Evolutionary conservation across 2,888 invertebrate species (phyloP), one percentile per base, ranked within the genome.

Genomic region (Rhamnusium bicolor): DNA sequence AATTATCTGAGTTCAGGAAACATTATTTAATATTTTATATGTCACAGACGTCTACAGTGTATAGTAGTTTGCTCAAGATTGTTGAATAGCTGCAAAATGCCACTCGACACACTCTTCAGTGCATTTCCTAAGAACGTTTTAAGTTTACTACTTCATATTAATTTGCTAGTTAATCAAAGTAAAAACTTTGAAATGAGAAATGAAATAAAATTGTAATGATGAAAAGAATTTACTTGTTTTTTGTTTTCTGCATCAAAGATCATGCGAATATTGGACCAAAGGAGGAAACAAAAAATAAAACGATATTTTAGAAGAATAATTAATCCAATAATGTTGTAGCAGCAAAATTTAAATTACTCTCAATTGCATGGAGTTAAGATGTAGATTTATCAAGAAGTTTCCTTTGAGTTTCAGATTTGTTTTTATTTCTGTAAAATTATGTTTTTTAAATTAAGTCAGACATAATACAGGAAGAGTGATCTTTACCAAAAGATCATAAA

Each of bases 291-390:
- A 69, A 69, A 69, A 49, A 29, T 60, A 40, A 61, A 51, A 29
- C 16, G 69, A 10, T 24, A 32, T 61, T 61, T 69, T 16, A 61
- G 54, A 40, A 14, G 53, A 62, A 51, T 60, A 61, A 69, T 69
- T 69, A 69, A 69, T 69, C 69, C 61, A 69, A 62, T 69, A 69
- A 69, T 3, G 49, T 32, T 49, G 10, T 61, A 54, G 61, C 61
- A 24, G 69, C 51, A 61, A 60, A 61, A 69, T 62, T 69, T 53
- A 60, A 69, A 61, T 61, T 54, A 32, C 62, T 21, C 53, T 19
- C 40, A 47, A 69, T 51, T 60, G 51, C 14, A 51, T 40, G 21
- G 40, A 40, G 40, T 40, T 40, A 40, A 40, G 40, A 40, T n/a
- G 40, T n/a, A 49, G 68, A 58, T 58, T 67, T 67, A 67, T 21